Evolutionary conservation across 2,888 invertebrate genomes (phyloP), one percentile per base, ranked within the genome.

Genomic region (Drosophila helvetica): DNA sequence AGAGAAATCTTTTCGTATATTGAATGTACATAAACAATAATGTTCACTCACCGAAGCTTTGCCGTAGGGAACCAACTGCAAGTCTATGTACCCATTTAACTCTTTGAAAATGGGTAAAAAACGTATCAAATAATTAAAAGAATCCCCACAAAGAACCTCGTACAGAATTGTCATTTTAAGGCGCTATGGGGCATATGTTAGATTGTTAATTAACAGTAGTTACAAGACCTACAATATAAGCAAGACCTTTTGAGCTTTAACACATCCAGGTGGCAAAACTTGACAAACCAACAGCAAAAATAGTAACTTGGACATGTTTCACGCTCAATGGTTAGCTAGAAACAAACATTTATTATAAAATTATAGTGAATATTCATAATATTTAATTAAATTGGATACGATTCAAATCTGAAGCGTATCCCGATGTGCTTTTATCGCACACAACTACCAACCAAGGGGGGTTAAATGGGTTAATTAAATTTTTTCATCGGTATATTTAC

Each of bases 111-210:
- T 89, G 0, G 94, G 94, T 59, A 91, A 89, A 10, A 95, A 89
- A 1, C 89, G 74, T 46, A 1, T 5, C 0, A 75, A 2, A 8
- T 52, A 75, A 0, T 1, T 0, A 48, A 90, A 90, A 88, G 94
- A 95, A 84, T 94, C 94, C 0, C 93, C 93, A 69, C 95, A 95
- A 46, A 93, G 88, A 56, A 94, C 94, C 86, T 94, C 95, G 79
- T 94, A 95, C 73, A 92, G 84, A 48, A 93, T 86, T 17, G 93
- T 93, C 4, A 95, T 91, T 27, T 93, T 90, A 12, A 95, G 60
- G 1, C 57, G 66, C 74, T 78, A 30, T n/a, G 2, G 6, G 38
- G 10, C 1, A n/a, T 25, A 8, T 1, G 1, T 15, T n/a, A 48
- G 1, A 9, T 12, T 33, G 12, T 10, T 33, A 12, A 33, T 33